Evolutionary conservation across 2,113 vertebrate species (phyloP), one percentile per base, ranked within the genome.

Genomic region (Meles meles): DNA sequence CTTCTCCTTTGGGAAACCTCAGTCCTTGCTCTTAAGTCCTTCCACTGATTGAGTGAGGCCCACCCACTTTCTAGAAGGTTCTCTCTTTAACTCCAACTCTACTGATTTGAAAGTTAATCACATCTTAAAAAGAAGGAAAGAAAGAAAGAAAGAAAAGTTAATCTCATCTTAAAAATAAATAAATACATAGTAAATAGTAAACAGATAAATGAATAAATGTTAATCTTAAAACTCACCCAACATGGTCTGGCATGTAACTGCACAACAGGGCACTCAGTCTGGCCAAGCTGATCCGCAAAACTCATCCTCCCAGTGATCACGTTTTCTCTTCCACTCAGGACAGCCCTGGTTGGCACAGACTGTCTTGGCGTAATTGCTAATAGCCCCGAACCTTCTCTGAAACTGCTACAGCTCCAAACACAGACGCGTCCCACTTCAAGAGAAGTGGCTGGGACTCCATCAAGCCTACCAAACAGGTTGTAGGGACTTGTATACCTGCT

Each of bases 211-310:
- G 14, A 13, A 63, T 31, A 5, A 2, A 31, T 65, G 31, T 20
- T 55, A 42, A 49, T 69, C 6, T 18, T 3, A 7, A 94, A 37
- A 4, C 9, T 20, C 17, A 7, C 12, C 42, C 72, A 25, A 11
- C 37, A 9, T 9, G 12, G 10, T 29, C 59, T 15, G 10, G 17
- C 7, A 4, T 57, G 8, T 71, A n/a, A 57, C 2, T 37, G 20
- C 9, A 15, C 12, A 21, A 0, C 4, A 0, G 27, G 81, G 61
- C 72, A 5, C 2, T 31, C 14, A 0, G 4, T 14, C 25, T 11
- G n/a, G 23, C 29, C 0, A 0, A 3, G 27, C 0, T 0, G 27
- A 23, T 39, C 2, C 0, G 1, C 39, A 20, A 12, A 11, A 20
- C n/a, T n/a, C 6, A 17, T n/a, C 2, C 1, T 29, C 27, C 0